Evolutionary conservation across 2,113 vertebrate species (phyloP).

Genomic region (Nicator chloris): DNA sequence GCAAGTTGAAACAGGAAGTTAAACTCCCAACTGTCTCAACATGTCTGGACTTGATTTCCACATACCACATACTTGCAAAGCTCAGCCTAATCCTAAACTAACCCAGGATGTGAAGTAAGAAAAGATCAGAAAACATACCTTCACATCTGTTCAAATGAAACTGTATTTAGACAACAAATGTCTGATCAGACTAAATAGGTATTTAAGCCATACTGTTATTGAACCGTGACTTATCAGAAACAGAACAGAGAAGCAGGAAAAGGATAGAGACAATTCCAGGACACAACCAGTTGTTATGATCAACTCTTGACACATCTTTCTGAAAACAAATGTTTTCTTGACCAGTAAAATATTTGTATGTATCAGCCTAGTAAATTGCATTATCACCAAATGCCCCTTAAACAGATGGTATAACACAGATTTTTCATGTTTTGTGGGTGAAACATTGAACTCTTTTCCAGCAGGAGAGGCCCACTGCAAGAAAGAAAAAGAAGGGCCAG

Average conservation of each 20-base stretch:
- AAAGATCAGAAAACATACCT: not conserved
- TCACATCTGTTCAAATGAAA: not conserved
- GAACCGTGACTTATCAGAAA: not conserved
- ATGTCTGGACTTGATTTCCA: not conserved
- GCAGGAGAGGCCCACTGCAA: not conserved
- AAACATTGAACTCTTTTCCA: not conserved
- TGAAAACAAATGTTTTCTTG: not conserved
- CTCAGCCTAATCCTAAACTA: not conserved
- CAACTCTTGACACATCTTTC: not conserved
- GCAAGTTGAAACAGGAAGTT: not conserved
- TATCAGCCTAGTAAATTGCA: not conserved
- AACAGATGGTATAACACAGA: not conserved
- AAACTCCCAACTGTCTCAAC: not conserved
- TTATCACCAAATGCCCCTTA: not conserved
- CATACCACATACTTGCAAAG: not conserved
- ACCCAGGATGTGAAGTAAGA: not conserved
- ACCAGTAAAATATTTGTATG: not conserved
- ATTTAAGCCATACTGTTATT: not conserved
- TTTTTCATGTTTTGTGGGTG: not conserved
- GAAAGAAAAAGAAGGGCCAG: accelerated
- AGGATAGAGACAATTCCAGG: not conserved
- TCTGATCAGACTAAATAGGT: not conserved
- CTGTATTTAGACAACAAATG: not conserved
- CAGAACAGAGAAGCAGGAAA: not conserved
- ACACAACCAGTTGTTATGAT: not conserved